Percentiles rank a stretch among this genome's conserved stretches.
Conservation (phyloP, 2,113 vertebrate species). For the Periophthalmodon schlosseri region DNA sequence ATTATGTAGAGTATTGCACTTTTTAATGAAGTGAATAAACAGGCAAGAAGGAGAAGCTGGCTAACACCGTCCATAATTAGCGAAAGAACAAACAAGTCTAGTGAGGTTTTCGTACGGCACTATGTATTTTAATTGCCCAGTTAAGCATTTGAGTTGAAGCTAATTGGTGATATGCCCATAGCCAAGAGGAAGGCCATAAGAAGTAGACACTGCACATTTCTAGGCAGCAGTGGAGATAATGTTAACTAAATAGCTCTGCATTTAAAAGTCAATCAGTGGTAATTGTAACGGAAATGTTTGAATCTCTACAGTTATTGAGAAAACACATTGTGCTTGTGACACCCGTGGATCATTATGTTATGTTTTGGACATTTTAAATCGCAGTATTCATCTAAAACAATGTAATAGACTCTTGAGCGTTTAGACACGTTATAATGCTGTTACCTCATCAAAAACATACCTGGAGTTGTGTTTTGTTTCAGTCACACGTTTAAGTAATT, state of each 20-base stretch:
- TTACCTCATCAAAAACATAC: no score
- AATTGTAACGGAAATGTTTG: neutral
- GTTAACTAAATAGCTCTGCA: neutral
- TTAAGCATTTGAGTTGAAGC: neutral
- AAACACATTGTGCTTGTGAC: no score
- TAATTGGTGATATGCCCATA: neutral
- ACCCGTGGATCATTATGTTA: no score
- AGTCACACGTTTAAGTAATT: no score
- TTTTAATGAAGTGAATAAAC: neutral
- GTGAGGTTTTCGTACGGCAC: neutral
- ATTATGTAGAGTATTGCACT: neutral
- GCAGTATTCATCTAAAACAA: no score
- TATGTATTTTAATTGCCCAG: neutral
- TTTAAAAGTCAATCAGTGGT: conserved; percentile 4
- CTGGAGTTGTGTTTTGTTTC: no score
- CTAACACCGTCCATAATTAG: no score
- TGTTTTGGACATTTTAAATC: no score
- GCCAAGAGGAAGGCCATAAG: neutral
- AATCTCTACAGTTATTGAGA: neutral
- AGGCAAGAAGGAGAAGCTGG: neutral
- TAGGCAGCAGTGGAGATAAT: neutral
- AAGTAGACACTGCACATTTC: neutral
- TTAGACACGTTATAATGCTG: no score
- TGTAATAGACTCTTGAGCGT: no score
- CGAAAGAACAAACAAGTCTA: neutral